Percentiles rank a stretch among this genome's conserved stretches.
These are phyloP conservation scores for Acropora yongei DNA, from an alignment of 64 coral and sea anemone genomes.

Conservation along the genomic window DNA sequence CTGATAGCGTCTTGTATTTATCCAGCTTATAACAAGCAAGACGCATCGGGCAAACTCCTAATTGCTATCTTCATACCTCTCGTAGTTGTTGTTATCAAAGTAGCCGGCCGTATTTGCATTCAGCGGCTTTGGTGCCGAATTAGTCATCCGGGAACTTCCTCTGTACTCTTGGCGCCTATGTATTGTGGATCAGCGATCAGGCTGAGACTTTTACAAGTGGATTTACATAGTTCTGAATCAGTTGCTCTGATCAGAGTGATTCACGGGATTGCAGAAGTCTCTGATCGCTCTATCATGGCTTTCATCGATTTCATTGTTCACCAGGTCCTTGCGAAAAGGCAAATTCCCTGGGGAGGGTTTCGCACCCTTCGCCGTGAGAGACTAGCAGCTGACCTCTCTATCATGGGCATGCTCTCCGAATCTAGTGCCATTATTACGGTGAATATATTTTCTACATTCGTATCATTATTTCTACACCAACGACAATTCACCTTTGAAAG, in stretches of 20 bases:
- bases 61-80: slow-evolving; percentile 4
- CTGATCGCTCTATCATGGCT: slow-evolving; percentile 5
- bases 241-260: slow-evolving; percentile 13
- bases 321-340: background rate
- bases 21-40: slow-evolving; percentile 5
- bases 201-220: slow-evolving; percentile 29
- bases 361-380: slow-evolving; percentile 18
- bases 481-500: background rate
- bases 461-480: slow-evolving; percentile 12
- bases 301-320: background rate
- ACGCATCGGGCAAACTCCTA: background rate
- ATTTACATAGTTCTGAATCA: slow-evolving; percentile 6
- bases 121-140: slow-evolving; percentile 23
- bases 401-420: slow-evolving; percentile 24
- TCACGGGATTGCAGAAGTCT: slow-evolving; percentile 25
- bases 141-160: slow-evolving; percentile 36
- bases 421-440: slow-evolving; percentile 13
- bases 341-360: slow-evolving; percentile 13
- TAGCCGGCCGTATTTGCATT: background rate
- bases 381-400: slow-evolving; percentile 1
- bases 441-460: slow-evolving; percentile 1
- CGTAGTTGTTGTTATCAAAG: background rate
- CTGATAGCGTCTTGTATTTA: background rate
- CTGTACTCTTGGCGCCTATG: background rate
- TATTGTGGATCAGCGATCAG: slow-evolving; percentile 30